Conservation (phyloP, 2,797 vertebrate genomes). For the Cephalopachus bancanus region DNA sequence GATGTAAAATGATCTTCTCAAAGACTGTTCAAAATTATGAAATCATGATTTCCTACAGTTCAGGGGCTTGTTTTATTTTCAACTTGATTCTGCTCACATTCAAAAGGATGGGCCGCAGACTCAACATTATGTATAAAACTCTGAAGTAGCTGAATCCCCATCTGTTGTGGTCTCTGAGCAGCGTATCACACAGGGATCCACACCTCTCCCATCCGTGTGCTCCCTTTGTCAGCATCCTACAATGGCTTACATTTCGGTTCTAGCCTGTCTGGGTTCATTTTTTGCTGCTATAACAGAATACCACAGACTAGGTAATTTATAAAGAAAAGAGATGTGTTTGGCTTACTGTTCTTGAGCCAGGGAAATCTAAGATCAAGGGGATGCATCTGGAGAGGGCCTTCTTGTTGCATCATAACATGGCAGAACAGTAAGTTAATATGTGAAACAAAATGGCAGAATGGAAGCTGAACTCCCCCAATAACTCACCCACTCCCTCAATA, state of each 20-base stretch:
- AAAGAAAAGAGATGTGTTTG: neutral
- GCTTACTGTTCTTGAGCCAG: neutral
- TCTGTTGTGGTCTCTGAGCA: neutral
- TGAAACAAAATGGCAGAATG: neutral
- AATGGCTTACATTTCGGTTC: neutral
- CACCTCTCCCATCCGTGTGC: neutral
- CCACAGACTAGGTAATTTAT: neutral
- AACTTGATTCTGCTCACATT: neutral
- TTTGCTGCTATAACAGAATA: neutral
- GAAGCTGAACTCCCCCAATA: neutral
- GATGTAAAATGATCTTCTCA: neutral
- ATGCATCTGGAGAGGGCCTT: neutral
- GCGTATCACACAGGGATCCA: neutral
- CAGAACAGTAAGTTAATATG: neutral
- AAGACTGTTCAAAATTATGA: slow-evolving; percentile 20
- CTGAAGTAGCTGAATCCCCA: neutral
- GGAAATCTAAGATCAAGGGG: neutral
- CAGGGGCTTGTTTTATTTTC: neutral
- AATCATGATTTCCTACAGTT: neutral
- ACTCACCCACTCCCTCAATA: neutral
- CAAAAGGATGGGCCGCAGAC: neutral
- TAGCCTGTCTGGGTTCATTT: neutral
- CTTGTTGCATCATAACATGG: neutral
- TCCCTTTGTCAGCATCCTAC: neutral
- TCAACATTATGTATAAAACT: neutral